A percentile compares a stretch with the other conserved stretches of the same genome.
phyloP scores from a whole-genome alignment of 1,140 invertebrate genomes.

The Drosophila pandora region DNA sequence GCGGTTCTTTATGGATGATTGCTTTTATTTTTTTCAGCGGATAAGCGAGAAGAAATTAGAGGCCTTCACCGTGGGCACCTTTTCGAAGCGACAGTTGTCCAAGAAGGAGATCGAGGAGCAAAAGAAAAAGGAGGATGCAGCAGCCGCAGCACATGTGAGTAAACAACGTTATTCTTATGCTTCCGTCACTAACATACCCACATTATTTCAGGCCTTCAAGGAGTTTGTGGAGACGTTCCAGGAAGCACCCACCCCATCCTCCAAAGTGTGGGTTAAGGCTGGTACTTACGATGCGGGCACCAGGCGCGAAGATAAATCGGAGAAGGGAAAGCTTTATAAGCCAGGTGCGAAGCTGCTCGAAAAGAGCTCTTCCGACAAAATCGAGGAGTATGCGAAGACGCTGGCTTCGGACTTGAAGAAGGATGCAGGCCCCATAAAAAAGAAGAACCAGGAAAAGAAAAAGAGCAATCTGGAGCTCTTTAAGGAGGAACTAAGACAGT shows the following conservation, averaged over 20 bases:
- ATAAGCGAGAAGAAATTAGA: constrained; percentile 91
- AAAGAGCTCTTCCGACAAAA: constrained; percentile 85
- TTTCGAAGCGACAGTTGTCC: constrained; percentile 89
- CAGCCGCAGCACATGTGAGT: constrained; percentile 88
- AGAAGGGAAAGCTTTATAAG: constrained; percentile 97
- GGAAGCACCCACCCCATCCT: constrained; percentile 89
- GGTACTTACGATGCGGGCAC: constrained; percentile 97
- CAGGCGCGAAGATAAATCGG: constrained; percentile 94
- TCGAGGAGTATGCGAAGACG: constrained; percentile 90
- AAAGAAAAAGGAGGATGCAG: constrained; percentile 94
- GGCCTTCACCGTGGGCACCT: constrained; percentile 91
- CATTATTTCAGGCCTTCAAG: constrained; percentile 90
- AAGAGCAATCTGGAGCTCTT: constrained; percentile 99
- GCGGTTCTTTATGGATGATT: neutral
- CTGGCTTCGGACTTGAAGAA: constrained; percentile 87
- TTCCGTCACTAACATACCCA: neutral
- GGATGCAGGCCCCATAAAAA: constrained; percentile 86
- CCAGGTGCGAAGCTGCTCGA: constrained; percentile 91
- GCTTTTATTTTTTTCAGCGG: constrained; percentile 83
- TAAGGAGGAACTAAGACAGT: constrained; percentile 97
- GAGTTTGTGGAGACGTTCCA: constrained; percentile 99
- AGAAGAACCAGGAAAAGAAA: constrained; percentile 93
- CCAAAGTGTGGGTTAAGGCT: constrained; percentile 98
- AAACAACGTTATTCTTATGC: neutral
- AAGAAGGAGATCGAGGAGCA: constrained; percentile 95